A percentile compares a stretch with the other conserved stretches of the same genome.
Evolutionary conservation across 1,140 invertebrate genomes (phyloP).

Genomic region (Drosophila seguyi): DNA sequence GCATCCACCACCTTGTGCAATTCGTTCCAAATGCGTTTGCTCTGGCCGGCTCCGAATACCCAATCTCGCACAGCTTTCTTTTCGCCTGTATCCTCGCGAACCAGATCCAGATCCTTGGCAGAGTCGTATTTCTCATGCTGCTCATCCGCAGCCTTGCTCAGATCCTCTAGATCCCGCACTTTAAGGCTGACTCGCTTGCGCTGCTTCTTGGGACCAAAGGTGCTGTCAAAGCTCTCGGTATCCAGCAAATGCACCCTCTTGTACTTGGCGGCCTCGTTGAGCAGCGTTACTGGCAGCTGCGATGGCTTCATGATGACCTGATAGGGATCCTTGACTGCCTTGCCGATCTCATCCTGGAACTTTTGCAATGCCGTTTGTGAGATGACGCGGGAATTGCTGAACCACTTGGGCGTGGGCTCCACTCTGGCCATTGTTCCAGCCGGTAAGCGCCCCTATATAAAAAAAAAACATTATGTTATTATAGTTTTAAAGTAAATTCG

Average conservation of each 20-base stretch:
- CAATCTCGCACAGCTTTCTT: conserved; percentile 91
- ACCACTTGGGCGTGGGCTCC: conserved; percentile 99
- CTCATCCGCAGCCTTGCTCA: conserved; percentile 90
- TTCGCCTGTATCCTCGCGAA: conserved; percentile 92
- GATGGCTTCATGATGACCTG: conserved; percentile 99
- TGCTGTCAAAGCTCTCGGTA: conserved; percentile 96
- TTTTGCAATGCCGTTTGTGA: conserved; percentile 97
- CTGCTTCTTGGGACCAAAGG: conserved; percentile 97
- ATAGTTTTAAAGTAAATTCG: neutral
- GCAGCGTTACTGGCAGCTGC: conserved; percentile 95
- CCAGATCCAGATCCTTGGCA: conserved; percentile 92
- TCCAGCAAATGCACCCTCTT: conserved; percentile 97
- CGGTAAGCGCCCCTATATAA: conserved; percentile 91
- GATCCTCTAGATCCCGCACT: conserved; percentile 89
- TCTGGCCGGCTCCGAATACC: conserved; percentile 97
- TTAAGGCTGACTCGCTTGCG: conserved; percentile 96
- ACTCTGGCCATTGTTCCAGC: conserved; percentile 96
- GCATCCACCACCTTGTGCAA: conserved; percentile 99
- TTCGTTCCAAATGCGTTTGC: conserved; percentile 99
- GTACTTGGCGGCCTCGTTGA: conserved; percentile 97
- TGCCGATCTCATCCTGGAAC: conserved; percentile 98
- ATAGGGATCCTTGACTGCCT: conserved; percentile 97
- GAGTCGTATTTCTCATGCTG: conserved; percentile 91
- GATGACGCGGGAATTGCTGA: conserved; percentile 96
- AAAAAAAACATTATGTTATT: neutral